Conservation (phyloP, 1,140 invertebrate species). For the Chrysomallon squamiferum region DNA sequence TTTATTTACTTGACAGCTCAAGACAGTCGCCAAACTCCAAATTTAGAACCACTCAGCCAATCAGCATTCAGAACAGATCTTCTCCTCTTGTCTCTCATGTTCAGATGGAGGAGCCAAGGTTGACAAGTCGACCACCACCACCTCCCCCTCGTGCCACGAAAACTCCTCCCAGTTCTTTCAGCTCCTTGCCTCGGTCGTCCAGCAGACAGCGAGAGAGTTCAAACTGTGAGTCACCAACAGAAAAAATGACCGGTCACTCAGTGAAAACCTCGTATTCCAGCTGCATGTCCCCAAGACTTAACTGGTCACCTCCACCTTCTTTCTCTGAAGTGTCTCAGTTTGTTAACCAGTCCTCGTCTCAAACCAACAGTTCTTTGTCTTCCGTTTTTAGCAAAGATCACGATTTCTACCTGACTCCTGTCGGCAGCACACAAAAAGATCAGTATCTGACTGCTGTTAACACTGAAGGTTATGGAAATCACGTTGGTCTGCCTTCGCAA, state of each 20-base stretch:
- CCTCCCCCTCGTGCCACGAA: constrained; percentile 17
- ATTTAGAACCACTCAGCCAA: constrained; percentile 8
- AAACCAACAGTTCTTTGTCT: too few relatives aligned
- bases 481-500: too few relatives aligned
- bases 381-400: too few relatives aligned
- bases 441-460: too few relatives aligned
- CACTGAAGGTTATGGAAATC: too few relatives aligned
- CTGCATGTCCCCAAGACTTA: constrained; percentile 20
- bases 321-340: constrained; percentile 21
- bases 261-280: too few relatives aligned
- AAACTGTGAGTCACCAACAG: not conserved
- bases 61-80: not conserved
- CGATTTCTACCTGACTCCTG: too few relatives aligned
- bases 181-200: constrained; percentile 13
- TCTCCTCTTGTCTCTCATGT: not conserved
- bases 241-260: not conserved
- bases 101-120: not conserved
- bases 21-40: constrained; percentile 1
- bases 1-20: not conserved
- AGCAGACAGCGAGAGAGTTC: constrained; percentile 12
- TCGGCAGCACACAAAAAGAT: too few relatives aligned
- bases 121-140: constrained; percentile 32
- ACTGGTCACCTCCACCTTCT: constrained; percentile 35
- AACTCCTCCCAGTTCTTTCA: constrained; percentile 25
- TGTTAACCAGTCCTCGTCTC: not conserved